Evolutionary conservation across 1,140 invertebrate species (phyloP).

Genomic region (Bacillus rossius): DNA sequence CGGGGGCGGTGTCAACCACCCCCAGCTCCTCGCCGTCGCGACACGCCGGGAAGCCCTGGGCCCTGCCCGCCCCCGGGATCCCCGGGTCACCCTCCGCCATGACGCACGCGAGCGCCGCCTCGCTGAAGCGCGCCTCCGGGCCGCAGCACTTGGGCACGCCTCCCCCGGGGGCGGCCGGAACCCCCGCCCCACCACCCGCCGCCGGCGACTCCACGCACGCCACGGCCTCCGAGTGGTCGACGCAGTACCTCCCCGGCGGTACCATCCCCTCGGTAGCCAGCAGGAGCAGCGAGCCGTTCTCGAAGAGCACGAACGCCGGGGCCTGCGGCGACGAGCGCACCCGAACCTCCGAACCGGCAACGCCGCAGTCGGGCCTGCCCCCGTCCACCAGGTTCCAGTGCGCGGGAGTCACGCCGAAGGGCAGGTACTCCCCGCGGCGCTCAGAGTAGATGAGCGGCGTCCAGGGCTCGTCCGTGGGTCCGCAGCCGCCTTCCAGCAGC

Average conservation of each 20-base stretch:
- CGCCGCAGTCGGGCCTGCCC: slow-evolving; percentile 38
- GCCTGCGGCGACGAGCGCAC: neutral
- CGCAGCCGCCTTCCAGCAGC: slow-evolving; percentile 33
- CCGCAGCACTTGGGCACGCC: slow-evolving; percentile 47
- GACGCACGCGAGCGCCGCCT: slow-evolving; percentile 19
- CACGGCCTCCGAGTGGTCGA: slow-evolving; percentile 45
- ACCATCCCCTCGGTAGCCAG: slow-evolving; percentile 38
- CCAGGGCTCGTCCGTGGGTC: slow-evolving; percentile 35
- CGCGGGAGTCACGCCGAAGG: slow-evolving; percentile 33
- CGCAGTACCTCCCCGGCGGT: slow-evolving; percentile 12
- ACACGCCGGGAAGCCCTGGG: slow-evolving; percentile 50
- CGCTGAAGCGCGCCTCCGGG: slow-evolving; percentile 36
- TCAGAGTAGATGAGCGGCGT: slow-evolving; percentile 49
- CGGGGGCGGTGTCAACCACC: slow-evolving; percentile 42
- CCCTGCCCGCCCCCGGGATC: slow-evolving; percentile 13
- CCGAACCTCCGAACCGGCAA: slow-evolving; percentile 30
- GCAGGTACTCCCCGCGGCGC: slow-evolving; percentile 28
- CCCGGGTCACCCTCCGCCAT: slow-evolving; percentile 31
- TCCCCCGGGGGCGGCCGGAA: slow-evolving; percentile 50
- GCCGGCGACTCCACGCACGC: slow-evolving; percentile 38
- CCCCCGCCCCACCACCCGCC: slow-evolving; percentile 51
- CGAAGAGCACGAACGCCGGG: slow-evolving; percentile 42
- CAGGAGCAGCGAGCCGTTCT: slow-evolving; percentile 49
- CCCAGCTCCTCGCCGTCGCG: slow-evolving; percentile 28
- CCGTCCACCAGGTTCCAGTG: slow-evolving; percentile 43